Conservation (phyloP, 2,797 vertebrate genomes). For the Mormyrus hasselquistii region DNA sequence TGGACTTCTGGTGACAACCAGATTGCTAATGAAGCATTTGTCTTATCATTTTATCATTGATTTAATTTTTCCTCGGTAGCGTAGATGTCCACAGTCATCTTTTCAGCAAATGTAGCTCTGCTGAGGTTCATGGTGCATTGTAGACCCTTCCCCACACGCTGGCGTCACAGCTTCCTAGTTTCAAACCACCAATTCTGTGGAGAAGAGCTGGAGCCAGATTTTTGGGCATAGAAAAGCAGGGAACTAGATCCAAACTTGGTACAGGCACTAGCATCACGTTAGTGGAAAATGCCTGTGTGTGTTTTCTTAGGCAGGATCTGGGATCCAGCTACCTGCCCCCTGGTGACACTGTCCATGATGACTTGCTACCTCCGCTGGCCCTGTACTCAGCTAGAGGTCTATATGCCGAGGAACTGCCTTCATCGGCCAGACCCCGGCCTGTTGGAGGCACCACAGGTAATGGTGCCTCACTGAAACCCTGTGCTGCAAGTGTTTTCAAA, state of each 20-base stretch:
- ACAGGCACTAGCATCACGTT: neutral
- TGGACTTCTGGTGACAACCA: neutral
- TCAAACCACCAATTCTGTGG: neutral
- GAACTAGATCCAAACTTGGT: neutral
- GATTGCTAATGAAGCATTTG: neutral
- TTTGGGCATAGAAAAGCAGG: neutral
- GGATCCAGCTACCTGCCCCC: slow-evolving; percentile 68
- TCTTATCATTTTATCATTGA: neutral
- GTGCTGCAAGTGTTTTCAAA: neutral
- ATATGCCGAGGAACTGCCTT: slow-evolving; percentile 76
- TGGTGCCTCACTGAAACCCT: neutral
- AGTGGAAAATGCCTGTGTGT: slow-evolving; percentile 17
- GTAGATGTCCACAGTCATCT: neutral
- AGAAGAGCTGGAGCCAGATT: neutral
- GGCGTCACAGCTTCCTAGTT: neutral
- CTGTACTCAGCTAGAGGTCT: slow-evolving; percentile 71
- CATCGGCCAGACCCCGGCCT: slow-evolving; percentile 81
- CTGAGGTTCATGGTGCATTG: neutral
- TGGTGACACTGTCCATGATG: slow-evolving; percentile 57
- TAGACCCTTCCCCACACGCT: neutral
- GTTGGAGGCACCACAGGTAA: slow-evolving; percentile 91
- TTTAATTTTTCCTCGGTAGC: neutral
- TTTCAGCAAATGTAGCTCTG: neutral
- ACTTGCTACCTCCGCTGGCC: slow-evolving; percentile 55
- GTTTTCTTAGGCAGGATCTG: slow-evolving; percentile 64